These are phyloP conservation scores for Agelas oroides DNA, from an alignment of 37 sponge, comb jelly and placozoan species.

Conservation along the genomic window DNA sequence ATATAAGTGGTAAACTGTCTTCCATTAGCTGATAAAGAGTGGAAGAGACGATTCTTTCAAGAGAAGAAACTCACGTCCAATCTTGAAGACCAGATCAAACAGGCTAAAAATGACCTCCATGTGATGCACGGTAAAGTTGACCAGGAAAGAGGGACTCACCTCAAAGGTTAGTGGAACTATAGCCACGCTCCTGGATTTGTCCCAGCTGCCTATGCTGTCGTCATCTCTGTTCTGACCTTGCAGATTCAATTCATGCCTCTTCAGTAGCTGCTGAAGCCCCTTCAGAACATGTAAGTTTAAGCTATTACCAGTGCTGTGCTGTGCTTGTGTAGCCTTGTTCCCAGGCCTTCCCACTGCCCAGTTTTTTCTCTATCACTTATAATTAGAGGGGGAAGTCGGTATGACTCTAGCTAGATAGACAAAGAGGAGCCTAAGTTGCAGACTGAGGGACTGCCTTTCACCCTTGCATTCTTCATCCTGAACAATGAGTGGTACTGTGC, in stretches of 20 bases:
- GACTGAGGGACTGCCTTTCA: too few species aligned
- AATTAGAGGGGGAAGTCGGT: too few species aligned
- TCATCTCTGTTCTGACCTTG: too few species aligned
- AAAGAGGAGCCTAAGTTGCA: too few species aligned
- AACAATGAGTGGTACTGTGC: too few species aligned
- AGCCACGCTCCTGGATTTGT: background rate
- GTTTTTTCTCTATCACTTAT: too few species aligned
- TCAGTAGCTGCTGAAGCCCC: background rate
- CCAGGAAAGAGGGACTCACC: background rate
- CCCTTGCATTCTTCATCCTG: too few species aligned
- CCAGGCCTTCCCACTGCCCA: background rate
- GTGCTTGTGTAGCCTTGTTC: background rate
- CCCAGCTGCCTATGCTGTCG: background rate
- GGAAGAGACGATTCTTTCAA: slow-evolving; percentile 29
- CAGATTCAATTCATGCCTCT: background rate
- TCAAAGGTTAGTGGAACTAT: background rate
- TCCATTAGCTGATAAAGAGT: slow-evolving; percentile 16
- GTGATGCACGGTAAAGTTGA: background rate
- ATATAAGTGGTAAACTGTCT: too few species aligned
- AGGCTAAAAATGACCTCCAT: background rate
- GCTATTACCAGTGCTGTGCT: background rate
- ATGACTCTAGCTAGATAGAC: too few species aligned
- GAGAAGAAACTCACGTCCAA: slow-evolving; percentile 35
- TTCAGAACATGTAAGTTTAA: slow-evolving; percentile 1
- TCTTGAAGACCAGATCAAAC: slow-evolving; percentile 10